Base-by-base conservation (phyloP, 1,140 invertebrate genomes). In the Panulirus ornatus region DNA sequence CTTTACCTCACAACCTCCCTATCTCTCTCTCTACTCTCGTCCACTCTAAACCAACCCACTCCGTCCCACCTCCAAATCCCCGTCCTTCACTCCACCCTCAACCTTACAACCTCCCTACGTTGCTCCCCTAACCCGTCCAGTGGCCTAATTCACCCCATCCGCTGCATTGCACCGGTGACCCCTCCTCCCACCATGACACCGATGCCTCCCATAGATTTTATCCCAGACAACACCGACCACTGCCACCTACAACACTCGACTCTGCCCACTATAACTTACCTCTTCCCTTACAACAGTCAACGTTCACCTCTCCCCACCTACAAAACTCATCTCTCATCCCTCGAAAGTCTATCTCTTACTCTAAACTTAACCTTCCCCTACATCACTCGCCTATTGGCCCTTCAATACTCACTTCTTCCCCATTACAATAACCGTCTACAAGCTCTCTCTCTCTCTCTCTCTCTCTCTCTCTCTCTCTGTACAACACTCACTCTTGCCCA, bases 341-440 rank as follows among this genome's bases (percentile, higher is more conserved):
- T 73, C n/a, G 36, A 34, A 34, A 11, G 9, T 73, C 27, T 22
- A 14, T 73, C 34, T 38, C 70, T 38, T 16, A 38, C 70, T 70
- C 70, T 19, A 16, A 16, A 63, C 27, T 63, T 27, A 30, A 5
- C 22, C 70, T 73, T 22, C 42, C 70, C 9, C 2, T 70, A 9
- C 34, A 34, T 73, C 70, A 14, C 70, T n/a, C n/a, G n/a, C n/a
- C n/a, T n/a, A n/a, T n/a, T 73, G 34, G 36, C 70, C 16, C 70
- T 73, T 16, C 70, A 73, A 14, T 73, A 38, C 14, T 73, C 70
- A 38, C 70, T 38, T 38, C 22, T n/a, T 73, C 70, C n/a, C 70
- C 70, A 73, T 73, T 73, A 73, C 70, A 73, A 19, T n/a, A 38
- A 27, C 34, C 70, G 14, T 36, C 70, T 22, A 11, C 51, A 11